Base-by-base conservation (phyloP, 2,797 vertebrate species). In the Brotula barbata region DNA sequence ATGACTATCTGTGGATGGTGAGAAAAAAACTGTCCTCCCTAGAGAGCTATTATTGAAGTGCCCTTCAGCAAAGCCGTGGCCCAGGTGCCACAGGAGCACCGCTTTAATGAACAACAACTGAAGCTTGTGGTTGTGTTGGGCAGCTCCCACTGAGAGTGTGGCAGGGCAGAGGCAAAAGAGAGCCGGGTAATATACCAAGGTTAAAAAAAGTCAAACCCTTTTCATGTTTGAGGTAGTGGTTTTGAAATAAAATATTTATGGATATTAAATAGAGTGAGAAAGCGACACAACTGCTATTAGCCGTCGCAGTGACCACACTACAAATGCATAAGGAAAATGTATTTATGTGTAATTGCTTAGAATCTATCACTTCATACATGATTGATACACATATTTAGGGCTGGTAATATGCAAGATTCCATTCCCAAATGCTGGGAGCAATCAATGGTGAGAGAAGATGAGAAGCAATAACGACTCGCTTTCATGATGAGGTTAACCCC, bases 371-470 rank as follows among this genome's bases (percentile, higher is more conserved):
- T 60, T 60, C 77, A 58, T 66, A 42, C 43, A 54, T 85, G 85
- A 90, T 78, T 81, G 84, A 88, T 87, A 63, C 51, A 25, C 72
- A 77, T 78, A 84, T 81, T 87, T 73, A 73, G 78, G 70, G 68
- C 46, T 51, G 71, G 83, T 83, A 77, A 83, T 83, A 77, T 61
- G 75, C 80, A 84, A 72, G 67, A 71, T 78, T 62, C 44, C 64
- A 66, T 87, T 83, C 82, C 78, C 73, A 83, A 88, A 89, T 39
- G 82, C 78, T 73, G 76, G 51, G 67, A 87, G 87, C 87, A 85
- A 90, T 90, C 87, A 81, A 84, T 82, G 78, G 65, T 70, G n/a
- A 41, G 80, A 73, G 81, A 73, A 81, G 87, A 90, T 89, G 82
- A 89, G 82, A 73, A 59, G 80, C 75, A 54, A 64, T 89, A 91